Conservation (phyloP, 2,888 invertebrate genomes). For the Mantis religiosa region DNA sequence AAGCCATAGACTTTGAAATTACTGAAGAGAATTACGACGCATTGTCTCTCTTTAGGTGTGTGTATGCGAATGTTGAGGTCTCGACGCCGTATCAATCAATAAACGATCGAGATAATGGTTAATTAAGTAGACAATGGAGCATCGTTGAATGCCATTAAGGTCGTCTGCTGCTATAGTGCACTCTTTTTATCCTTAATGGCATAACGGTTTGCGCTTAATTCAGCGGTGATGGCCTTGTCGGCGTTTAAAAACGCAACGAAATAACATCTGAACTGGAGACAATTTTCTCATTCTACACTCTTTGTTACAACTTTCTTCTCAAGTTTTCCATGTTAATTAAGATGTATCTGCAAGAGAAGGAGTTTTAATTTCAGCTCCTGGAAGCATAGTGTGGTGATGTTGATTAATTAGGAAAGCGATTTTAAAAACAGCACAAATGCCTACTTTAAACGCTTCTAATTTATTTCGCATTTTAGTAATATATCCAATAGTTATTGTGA, state of each 20-base stretch:
- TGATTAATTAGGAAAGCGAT: too few relatives aligned
- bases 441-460: too few relatives aligned
- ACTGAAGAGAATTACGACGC: background rate
- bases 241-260: background rate
- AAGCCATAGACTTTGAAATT: background rate
- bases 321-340: too few relatives aligned
- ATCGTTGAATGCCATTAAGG: background rate
- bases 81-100: background rate
- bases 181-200: background rate
- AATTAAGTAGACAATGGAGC: background rate
- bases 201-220: background rate
- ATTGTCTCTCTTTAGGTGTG: background rate
- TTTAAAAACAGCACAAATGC: too few relatives aligned
- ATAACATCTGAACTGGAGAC: background rate
- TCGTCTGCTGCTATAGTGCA: background rate
- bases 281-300: background rate
- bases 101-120: background rate
- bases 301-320: too few relatives aligned
- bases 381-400: too few relatives aligned
- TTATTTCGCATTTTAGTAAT: too few relatives aligned
- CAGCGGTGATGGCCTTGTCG: background rate
- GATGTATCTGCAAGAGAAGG: too few relatives aligned
- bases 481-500: too few relatives aligned
- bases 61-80: background rate
- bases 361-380: too few relatives aligned